Evolutionary conservation across 2,113 vertebrate species (phyloP).

Genomic region (Cheirogaleus medius): DNA sequence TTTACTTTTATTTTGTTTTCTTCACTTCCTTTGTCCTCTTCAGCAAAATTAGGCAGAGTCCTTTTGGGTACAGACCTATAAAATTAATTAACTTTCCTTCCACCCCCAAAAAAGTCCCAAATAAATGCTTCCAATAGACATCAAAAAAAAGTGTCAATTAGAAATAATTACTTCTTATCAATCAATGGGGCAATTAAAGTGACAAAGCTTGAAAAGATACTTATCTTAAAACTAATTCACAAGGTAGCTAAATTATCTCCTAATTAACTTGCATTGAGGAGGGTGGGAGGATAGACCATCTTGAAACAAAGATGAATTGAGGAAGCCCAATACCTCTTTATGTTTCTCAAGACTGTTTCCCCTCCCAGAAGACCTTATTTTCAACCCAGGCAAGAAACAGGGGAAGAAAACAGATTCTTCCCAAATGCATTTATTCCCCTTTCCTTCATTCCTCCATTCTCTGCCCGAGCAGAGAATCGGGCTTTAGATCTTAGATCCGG

Average conservation of each 20-base stretch:
- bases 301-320: slow-evolving; percentile 76
- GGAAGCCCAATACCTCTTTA: slow-evolving; percentile 44
- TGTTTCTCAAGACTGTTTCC: neutral
- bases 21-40: slow-evolving; percentile 54
- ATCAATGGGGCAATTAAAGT: slow-evolving; percentile 83
- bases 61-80: neutral
- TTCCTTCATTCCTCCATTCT: neutral
- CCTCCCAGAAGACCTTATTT: neutral
- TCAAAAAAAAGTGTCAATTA: slow-evolving; percentile 81
- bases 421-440: neutral
- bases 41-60: slow-evolving; percentile 37
- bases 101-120: slow-evolving; percentile 27
- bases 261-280: slow-evolving; percentile 81
- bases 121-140: slow-evolving; percentile 79
- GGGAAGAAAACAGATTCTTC: neutral
- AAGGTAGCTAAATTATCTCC: slow-evolving; percentile 82
- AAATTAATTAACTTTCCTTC: slow-evolving; percentile 74
- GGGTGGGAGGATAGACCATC: slow-evolving; percentile 25
- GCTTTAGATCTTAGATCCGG: neutral
- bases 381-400: neutral
- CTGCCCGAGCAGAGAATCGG: neutral
- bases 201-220: slow-evolving; percentile 82
- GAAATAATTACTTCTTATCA: slow-evolving; percentile 81
- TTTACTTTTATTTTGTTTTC: slow-evolving; percentile 38
- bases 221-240: slow-evolving; percentile 82